phyloP scores from a whole-genome alignment of 2,888 invertebrate genomes.

The Endomychus coccineus region DNA sequence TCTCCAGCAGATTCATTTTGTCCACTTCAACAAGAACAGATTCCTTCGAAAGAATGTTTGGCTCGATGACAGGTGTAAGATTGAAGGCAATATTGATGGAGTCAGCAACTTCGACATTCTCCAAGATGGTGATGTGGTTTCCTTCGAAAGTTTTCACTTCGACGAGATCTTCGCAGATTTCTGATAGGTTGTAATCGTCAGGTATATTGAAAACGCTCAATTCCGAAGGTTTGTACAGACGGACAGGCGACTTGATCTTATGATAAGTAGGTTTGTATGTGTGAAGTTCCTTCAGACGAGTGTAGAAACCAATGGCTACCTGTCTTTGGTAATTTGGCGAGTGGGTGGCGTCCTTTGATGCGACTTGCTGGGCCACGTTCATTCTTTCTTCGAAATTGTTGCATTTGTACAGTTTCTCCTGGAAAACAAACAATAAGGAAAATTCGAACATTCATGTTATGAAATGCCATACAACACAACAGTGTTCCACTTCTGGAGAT shows the following conservation, averaged over 20 bases:
- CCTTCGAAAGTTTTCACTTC: conserved; percentile 61
- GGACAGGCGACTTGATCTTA: conserved; percentile 25
- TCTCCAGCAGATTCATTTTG: background rate
- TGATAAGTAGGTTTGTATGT: conserved; percentile 22
- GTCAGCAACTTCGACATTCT: conserved; percentile 55
- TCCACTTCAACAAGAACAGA: background rate
- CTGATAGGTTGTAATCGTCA: conserved; percentile 60
- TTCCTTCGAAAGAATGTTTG: background rate
- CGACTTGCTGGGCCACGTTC: conserved; percentile 43
- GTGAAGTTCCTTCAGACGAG: conserved; percentile 20
- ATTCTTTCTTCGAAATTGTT: conserved; percentile 54
- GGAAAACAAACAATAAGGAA: conserved; percentile 24
- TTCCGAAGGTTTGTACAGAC: conserved; percentile 23
- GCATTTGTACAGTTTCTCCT: conserved; percentile 46
- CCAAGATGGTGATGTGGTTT: conserved; percentile 62
- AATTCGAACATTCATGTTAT: too few species aligned
- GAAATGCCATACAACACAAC: too few species aligned
- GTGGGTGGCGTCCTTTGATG: conserved; percentile 39
- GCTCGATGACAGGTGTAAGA: too few species aligned
- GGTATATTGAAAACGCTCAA: conserved; percentile 30
- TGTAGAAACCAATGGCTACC: conserved; percentile 38
- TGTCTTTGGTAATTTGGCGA: conserved; percentile 41
- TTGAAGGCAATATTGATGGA: conserved; percentile 54
- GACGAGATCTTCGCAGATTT: conserved; percentile 51
- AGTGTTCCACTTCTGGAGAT: too few species aligned